Conservation (phyloP, 2,113 vertebrate genomes). For the Microcebus ravelobensis region DNA sequence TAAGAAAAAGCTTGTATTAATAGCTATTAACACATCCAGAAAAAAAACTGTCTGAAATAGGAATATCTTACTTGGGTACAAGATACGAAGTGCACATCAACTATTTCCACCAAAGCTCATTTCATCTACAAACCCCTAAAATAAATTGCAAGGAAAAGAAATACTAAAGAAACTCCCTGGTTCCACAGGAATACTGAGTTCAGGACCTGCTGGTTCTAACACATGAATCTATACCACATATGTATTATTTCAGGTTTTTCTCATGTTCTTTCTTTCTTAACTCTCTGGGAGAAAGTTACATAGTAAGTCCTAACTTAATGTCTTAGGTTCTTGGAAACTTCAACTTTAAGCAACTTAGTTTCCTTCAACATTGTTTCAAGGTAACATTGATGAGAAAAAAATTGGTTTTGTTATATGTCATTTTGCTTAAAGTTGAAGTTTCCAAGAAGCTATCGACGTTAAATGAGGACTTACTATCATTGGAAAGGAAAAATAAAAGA, state of each 20-base stretch:
- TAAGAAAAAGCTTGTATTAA: no score
- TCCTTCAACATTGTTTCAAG: neutral
- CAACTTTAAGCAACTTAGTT: neutral
- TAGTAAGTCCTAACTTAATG: neutral
- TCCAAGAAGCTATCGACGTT: accelerated
- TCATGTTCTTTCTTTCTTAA: neutral
- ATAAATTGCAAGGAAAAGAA: neutral
- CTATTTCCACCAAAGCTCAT: neutral
- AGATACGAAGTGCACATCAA: accelerated
- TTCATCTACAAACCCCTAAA: neutral
- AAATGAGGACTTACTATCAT: neutral
- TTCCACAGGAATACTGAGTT: neutral
- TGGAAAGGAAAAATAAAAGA: neutral
- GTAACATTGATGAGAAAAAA: neutral
- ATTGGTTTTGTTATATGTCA: neutral
- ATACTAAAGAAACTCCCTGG: neutral
- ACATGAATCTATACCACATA: neutral
- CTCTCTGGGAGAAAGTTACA: neutral
- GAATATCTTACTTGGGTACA: neutral
- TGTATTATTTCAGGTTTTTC: neutral
- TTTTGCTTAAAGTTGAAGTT: neutral
- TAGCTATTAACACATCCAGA: neutral
- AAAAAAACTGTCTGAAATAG: neutral
- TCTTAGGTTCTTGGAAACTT: neutral
- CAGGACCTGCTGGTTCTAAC: constrained; percentile 12